Base-by-base conservation (phyloP, 37 sponge, comb jelly and placozoan species). In the Eunapius fragilis region DNA sequence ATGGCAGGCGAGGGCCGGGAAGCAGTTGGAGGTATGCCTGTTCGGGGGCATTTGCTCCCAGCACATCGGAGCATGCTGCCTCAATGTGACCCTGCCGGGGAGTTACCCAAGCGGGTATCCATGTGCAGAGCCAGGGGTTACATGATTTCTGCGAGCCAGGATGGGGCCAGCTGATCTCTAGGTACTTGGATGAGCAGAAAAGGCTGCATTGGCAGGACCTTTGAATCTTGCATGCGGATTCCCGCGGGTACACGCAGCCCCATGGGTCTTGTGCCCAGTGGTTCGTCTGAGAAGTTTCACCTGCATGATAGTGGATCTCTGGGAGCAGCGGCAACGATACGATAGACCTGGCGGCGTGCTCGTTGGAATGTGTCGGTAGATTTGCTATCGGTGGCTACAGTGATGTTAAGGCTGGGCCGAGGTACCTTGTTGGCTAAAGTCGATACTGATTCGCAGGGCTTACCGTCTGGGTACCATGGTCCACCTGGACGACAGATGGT, bases 211-310 rank as follows among this genome's bases (percentile, higher is more conserved):
- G 67, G 27, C 6, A 6, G 41, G 41, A 3, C 41, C 41, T 9
- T 41, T 41, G 41, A 41, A 41, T 41, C 41, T 6, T 41, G 41
- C 41, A 6, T n/a, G n/a, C n/a, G 41, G 6, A 41, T 41, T 41
- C 41, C 41, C 41, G 6, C 41, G 41, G 41, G 41, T 41, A 6
- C 68, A 80, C 17, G 22, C 31, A 80, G 79, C 48, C 79, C n/a
- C 30, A 47, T 78, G n/a, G 79, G 79, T 2, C 37, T 78, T 5
- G 41, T 78, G 2, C 79, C 79, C 5, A 78, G 69, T 23, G 67
- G 67, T 2, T 47, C 13, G 3, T 35, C 80, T 22, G 68, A 25
- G 0, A 76, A 76, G 27, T 76, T 27, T 5, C 35, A 45, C 80
- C 34, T 80, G n/a, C n/a, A n/a, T n/a, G 23, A 80, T 80, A 31